Evolutionary conservation across 2,888 invertebrate genomes (phyloP).

Genomic region (Drosophila mettleri): DNA sequence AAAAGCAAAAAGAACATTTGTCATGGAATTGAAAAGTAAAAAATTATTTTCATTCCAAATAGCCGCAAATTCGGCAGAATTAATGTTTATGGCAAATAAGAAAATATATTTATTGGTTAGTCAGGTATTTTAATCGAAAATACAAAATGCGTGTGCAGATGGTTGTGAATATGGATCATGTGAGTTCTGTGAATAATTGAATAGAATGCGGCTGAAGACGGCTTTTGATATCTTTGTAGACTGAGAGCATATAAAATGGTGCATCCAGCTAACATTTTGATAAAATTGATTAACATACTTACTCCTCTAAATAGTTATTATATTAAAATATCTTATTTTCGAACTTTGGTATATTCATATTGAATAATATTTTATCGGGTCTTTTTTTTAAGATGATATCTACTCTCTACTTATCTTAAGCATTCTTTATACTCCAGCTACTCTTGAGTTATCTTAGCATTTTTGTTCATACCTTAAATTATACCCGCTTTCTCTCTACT

Average conservation of each 20-base stretch:
- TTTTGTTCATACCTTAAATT: no score
- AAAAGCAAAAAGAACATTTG: slow-evolving; percentile 27
- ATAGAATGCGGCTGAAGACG: not conserved
- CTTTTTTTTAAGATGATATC: no score
- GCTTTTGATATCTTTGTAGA: no score
- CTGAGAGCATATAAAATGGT: no score
- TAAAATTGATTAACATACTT: no score
- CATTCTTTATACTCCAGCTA: not conserved
- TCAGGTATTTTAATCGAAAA: slow-evolving; percentile 3
- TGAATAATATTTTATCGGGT: no score
- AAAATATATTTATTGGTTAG: slow-evolving; percentile 7
- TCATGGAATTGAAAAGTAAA: slow-evolving; percentile 22
- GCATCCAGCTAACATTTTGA: no score
- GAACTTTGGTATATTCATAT: no score
- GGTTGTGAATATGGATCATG: no score
- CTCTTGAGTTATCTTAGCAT: not conserved
- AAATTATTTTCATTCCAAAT: slow-evolving; percentile 6
- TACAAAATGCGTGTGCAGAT: not conserved
- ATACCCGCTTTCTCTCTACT: no score
- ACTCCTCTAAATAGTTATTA: no score
- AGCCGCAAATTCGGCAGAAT: slow-evolving; percentile 5
- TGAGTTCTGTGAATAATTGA: not conserved
- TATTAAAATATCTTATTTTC: no score
- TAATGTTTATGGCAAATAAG: not conserved
- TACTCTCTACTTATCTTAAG: not conserved